Conservation (phyloP, 2,888 invertebrate genomes). For the Zhengitettix transpicula region DNA sequence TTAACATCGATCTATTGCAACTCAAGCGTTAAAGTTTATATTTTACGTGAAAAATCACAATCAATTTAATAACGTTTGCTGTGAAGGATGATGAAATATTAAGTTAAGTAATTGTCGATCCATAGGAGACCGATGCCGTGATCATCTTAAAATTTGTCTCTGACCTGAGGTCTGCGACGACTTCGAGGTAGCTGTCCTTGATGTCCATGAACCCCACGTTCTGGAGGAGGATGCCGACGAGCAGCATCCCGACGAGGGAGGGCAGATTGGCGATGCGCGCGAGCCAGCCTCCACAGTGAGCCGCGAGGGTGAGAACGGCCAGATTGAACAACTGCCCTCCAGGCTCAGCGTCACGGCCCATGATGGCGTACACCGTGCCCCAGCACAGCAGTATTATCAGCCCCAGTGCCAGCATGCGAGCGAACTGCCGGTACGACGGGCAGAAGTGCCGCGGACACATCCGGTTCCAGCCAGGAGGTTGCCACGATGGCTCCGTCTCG, state of each 20-base stretch:
- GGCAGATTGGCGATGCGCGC: conserved; percentile 64
- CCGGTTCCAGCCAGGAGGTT: conserved; percentile 63
- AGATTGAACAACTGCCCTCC: conserved; percentile 9
- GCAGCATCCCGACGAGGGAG: conserved; percentile 71
- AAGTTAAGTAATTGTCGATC: no score
- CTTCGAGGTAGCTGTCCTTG: conserved; percentile 44
- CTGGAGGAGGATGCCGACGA: conserved; percentile 58
- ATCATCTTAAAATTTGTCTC: conserved; percentile 12
- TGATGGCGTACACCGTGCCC: conserved; percentile 3
- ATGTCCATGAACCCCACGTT: conserved; percentile 58
- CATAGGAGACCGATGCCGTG: no score
- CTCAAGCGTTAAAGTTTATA: no score
- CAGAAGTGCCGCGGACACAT: conserved; percentile 73
- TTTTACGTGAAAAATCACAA: no score
- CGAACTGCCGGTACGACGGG: conserved; percentile 67
- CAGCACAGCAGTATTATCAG: conserved; percentile 34
- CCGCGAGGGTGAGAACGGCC: conserved; percentile 7
- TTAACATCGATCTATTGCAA: no score
- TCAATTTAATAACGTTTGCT: no score
- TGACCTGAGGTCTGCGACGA: conserved; percentile 56
- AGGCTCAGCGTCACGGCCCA: background rate
- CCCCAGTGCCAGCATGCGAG: conserved; percentile 54
- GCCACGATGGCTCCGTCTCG: conserved; percentile 46
- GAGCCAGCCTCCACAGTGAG: conserved; percentile 6
- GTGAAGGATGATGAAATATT: no score